Base-by-base conservation (phyloP, 2,888 invertebrate genomes). In the Tricholauxania praeusta region DNA sequence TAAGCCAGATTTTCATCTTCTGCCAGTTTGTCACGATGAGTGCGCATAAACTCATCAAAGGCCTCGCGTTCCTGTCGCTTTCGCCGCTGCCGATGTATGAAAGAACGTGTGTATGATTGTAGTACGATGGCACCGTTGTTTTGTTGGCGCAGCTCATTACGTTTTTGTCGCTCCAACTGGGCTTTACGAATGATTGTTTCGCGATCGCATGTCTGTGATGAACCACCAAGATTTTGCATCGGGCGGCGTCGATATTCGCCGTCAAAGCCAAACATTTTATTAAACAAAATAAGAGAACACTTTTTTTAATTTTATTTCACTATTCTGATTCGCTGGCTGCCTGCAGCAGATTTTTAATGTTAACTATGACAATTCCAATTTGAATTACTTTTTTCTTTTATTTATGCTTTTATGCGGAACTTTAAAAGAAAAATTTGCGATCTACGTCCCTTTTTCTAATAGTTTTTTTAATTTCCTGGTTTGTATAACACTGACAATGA, bases 211-310 rank as follows among this genome's bases (percentile, higher is more conserved):
- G 89, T 93, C 76, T 93, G 91, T 83, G 95, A 95, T n/a, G 93
- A 93, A 74, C 97, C 97, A 74, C 96, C 93, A 79, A 97, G 89
- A 87, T 94, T 96, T 88, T 97, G 97, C 82, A 93, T 91, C 12
- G 97, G 98, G 86, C 91, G 93, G 66, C 94, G 91, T 82, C 94
- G 91, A 85, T 93, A 95, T 85, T 97, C 94, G 72, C 98, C 98
- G 87, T 98, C 97, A 86, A 98, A 98, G 82, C 94, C 91, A 87
- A 91, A 91, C 91, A 91, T 91, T 67, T 72, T 53, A 10, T 39
- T 39, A 39, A 39, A 39, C 39, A 39, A 39, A 39, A 39, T 8
- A 7, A 39, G 39, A 39, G 10, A 39, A 39, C 10, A 39, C 10
- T 39, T 39, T 39, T 32, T 10, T 39, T 10, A 39, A 10, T 39